Base-by-base conservation (phyloP, 2,113 vertebrate species). In the Hucho hucho region DNA sequence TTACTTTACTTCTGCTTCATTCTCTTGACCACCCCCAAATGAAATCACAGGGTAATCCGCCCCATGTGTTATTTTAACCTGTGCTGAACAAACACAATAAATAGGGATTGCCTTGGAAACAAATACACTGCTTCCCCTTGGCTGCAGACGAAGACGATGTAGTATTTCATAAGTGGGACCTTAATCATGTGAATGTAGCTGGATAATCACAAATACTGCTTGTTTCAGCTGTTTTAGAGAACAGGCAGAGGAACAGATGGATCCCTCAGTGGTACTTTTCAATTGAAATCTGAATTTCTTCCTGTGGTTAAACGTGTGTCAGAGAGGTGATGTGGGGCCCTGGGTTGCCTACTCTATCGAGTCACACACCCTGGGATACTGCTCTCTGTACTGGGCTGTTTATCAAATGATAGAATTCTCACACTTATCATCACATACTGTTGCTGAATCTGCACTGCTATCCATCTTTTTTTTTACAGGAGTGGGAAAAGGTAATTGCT, bases 21-120 rank as follows among this genome's bases (percentile, higher is more conserved):
- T 72, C 53, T 53, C 26, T 75, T 1, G 53, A 22, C 56, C 64
- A 7, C 29, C 14, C 67, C 58, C 61, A 58, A 79, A 81, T 75
- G 6, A 76, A 85, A 76, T 75, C n/a, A 73, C 14, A 72, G 64
- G 12, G 65, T 49, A 25, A 72, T 24, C 64, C 74, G 70, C 78
- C 64, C 78, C 67, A 70, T 80, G 58, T 78, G 76, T 64, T 81
- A 46, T 78, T 74, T 64, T 81, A 46, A 75, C 72, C 70, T 84
- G 80, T 83, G 56, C 46, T 64, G 5, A 63, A 20, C 56, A 58
- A 77, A 67, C 43, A 63, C 64, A 64, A 71, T 72, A 72, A 82
- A 75, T 24, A 74, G 22, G 37, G 16, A 70, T 64, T 29, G 61
- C 46, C 32, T 63, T 16, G 29, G 64, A 32, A 70, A 47, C 32